Evolutionary conservation across 2,113 vertebrate genomes (phyloP).

Genomic region (Lipotes vexillifer): DNA sequence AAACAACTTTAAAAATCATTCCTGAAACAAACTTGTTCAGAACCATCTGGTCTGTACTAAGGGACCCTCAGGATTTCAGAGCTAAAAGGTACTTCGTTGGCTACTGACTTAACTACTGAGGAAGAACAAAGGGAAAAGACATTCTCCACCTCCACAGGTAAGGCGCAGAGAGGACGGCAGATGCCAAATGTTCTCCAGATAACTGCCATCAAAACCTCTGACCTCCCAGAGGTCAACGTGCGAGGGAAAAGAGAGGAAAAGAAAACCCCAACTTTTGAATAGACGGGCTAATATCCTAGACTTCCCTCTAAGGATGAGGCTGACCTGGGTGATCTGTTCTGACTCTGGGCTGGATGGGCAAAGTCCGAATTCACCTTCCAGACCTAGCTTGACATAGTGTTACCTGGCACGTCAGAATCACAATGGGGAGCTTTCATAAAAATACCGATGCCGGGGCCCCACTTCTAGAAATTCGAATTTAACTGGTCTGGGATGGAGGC

Average conservation of each 20-base stretch:
- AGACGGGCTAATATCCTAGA: not conserved
- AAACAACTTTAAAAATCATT: conserved; percentile 21
- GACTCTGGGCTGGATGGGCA: not conserved
- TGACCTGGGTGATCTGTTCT: not conserved
- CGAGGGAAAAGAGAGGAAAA: not conserved
- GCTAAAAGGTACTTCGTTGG: not conserved
- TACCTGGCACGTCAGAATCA: not conserved
- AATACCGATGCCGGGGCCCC: not conserved
- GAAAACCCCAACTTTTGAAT: not conserved
- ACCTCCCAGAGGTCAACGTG: not conserved
- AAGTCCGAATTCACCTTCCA: not conserved
- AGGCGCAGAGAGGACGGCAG: not conserved
- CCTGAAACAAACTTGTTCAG: not conserved
- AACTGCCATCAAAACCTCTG: not conserved
- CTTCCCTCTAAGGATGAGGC: not conserved
- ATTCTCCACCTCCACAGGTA: not conserved
- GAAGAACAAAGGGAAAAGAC: not conserved
- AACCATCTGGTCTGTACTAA: not conserved
- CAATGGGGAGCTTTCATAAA: not conserved
- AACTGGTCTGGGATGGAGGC: not conserved
- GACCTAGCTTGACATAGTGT: not conserved
- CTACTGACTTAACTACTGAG: not conserved
- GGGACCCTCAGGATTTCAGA: not conserved
- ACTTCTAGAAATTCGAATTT: not conserved
- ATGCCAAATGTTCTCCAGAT: not conserved